Percentiles rank a stretch among this genome's conserved stretches.
Evolutionary conservation across 1,140 invertebrate species (phyloP).

Genomic region (Nylanderia fulva): DNA sequence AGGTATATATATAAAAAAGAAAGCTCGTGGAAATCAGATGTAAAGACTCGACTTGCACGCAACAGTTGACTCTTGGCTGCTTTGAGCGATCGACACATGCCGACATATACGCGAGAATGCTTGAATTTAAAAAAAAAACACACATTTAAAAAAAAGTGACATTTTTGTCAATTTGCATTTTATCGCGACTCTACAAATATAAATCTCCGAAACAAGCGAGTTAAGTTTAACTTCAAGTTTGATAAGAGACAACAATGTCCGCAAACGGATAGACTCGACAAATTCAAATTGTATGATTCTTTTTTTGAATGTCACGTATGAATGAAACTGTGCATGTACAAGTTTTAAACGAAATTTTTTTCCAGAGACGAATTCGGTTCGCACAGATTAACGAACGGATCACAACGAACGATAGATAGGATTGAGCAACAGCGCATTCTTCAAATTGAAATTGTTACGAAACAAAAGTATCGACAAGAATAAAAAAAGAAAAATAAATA

Average conservation of each 20-base stretch:
- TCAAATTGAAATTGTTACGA: constrained; percentile 36
- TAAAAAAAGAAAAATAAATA: constrained; percentile 16
- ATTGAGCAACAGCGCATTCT: constrained; percentile 24
- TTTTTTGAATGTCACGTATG: constrained; percentile 9
- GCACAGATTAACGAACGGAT: constrained; percentile 40
- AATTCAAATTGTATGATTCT: not conserved
- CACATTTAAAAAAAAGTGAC: constrained; percentile 7
- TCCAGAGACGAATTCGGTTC: constrained; percentile 18
- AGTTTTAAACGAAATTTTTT: constrained; percentile 25
- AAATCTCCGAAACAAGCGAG: not conserved
- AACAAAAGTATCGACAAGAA: constrained; percentile 1
- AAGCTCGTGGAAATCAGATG: constrained; percentile 54
- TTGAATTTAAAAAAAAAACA: not conserved
- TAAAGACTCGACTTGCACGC: constrained; percentile 55
- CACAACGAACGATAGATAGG: constrained; percentile 9
- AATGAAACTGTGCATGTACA: not conserved
- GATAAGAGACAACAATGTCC: not conserved
- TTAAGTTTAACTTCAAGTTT: not conserved
- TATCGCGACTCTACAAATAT: not conserved
- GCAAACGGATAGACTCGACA: not conserved
- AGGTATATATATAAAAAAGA: constrained; percentile 56
- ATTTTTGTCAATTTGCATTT: not conserved
- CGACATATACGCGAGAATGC: constrained; percentile 23
- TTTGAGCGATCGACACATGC: constrained; percentile 49
- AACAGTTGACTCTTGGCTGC: constrained; percentile 50